Evolutionary conservation across 2,113 vertebrate species (phyloP).

Genomic region (Cinclus mexicanus): DNA sequence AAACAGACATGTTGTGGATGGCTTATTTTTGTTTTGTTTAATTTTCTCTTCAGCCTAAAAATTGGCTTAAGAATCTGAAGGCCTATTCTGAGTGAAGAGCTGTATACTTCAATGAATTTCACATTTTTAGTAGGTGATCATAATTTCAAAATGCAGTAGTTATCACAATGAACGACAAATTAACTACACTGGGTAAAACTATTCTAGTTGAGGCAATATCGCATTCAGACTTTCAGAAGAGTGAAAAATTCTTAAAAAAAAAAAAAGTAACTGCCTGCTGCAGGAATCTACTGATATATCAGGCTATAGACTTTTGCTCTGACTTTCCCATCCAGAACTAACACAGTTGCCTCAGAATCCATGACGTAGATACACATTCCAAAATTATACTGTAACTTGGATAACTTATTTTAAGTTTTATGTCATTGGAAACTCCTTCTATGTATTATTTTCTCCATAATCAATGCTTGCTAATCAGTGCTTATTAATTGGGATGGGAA

Average conservation of each 20-base stretch:
- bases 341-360: not conserved
- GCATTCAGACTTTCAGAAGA: not conserved
- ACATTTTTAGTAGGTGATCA: not conserved
- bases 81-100: not conserved
- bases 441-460: not conserved
- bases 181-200: not conserved
- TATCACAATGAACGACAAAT: not conserved
- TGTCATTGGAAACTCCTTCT: not conserved
- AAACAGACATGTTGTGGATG: not conserved
- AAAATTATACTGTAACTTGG: conserved; percentile 17
- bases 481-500: not conserved
- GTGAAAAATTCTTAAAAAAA: not conserved
- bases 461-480: not conserved
- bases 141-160: not conserved
- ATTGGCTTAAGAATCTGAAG: not conserved
- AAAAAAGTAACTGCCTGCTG: not conserved
- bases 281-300: not conserved
- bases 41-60: not conserved
- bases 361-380: not conserved
- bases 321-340: not conserved
- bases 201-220: not conserved
- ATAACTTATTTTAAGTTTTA: not conserved
- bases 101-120: not conserved
- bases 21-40: not conserved
- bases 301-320: not conserved